Evolutionary conservation across 1,140 invertebrate genomes (phyloP).

Genomic region (Lasioglossum baleicum): DNA sequence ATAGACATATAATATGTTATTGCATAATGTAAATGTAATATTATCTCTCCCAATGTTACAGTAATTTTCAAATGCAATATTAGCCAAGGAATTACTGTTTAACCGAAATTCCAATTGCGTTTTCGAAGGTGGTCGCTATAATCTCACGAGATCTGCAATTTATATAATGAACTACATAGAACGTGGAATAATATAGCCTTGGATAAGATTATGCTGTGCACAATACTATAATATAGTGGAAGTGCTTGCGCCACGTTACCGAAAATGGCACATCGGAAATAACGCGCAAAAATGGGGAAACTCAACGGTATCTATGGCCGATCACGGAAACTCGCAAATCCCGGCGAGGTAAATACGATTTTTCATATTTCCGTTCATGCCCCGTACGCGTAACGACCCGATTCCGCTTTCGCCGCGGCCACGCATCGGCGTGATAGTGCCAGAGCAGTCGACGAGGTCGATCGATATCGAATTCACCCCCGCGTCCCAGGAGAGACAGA

Average conservation of each 20-base stretch:
- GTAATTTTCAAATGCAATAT: no score
- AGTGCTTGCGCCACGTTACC: background rate
- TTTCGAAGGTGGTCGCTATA: no score
- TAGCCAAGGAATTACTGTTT: no score
- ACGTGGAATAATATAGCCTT: no score
- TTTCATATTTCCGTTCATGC: slow-evolving; percentile 12
- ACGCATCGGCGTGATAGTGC: slow-evolving; percentile 47
- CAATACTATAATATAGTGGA: no score
- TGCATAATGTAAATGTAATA: no score
- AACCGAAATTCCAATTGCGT: no score
- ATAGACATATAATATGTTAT: no score
- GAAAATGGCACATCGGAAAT: background rate
- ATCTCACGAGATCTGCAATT: no score
- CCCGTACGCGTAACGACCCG: slow-evolving; percentile 41
- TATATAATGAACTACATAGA: no score
- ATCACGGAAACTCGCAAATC: background rate
- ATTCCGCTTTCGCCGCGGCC: slow-evolving; percentile 43
- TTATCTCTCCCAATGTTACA: no score
- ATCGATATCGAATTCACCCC: slow-evolving; percentile 60
- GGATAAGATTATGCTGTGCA: no score
- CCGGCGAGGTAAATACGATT: slow-evolving; percentile 2
- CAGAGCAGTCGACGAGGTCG: slow-evolving; percentile 52
- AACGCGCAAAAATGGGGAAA: background rate
- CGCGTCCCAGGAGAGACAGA: background rate
- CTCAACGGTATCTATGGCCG: background rate